Evolutionary conservation across 2,888 invertebrate species (phyloP).

Genomic region (Lasioglossum lativentre): DNA sequence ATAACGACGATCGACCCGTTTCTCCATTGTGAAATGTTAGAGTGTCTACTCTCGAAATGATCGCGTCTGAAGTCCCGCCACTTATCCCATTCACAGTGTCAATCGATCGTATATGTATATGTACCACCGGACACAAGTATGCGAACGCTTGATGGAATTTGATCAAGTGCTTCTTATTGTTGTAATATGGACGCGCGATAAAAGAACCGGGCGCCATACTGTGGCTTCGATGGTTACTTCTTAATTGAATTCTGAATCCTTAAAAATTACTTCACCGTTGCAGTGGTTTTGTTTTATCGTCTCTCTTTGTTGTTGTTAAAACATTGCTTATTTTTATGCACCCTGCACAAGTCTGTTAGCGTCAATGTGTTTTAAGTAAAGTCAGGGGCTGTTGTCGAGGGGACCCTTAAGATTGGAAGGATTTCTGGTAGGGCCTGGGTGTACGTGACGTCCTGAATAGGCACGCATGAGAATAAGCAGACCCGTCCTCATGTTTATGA

Average conservation of each 20-base stretch:
- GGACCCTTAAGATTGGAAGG: too few species aligned
- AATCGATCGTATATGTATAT: not conserved
- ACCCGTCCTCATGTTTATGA: too few species aligned
- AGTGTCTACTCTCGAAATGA: not conserved
- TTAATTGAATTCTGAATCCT: not conserved
- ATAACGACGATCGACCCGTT: not conserved
- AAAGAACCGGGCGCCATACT: not conserved
- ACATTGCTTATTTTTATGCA: too few species aligned
- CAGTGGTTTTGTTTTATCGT: too few species aligned
- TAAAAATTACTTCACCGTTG: not conserved
- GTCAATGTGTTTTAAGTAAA: too few species aligned
- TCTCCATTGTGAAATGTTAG: not conserved
- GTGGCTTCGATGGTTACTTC: not conserved
- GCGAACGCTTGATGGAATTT: not conserved
- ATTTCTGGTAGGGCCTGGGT: too few species aligned
- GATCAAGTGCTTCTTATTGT: not conserved
- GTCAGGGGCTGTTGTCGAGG: too few species aligned
- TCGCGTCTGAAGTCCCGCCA: not conserved
- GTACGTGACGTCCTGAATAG: too few species aligned
- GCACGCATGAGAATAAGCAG: too few species aligned
- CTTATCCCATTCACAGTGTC: not conserved
- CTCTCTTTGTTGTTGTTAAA: too few species aligned
- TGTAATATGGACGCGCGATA: not conserved
- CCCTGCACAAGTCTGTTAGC: too few species aligned
- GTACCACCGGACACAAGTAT: not conserved